Evolutionary conservation across 2,113 vertebrate species (phyloP), one percentile per base, ranked within the genome.

Genomic region (Gambusia holbrooki): DNA sequence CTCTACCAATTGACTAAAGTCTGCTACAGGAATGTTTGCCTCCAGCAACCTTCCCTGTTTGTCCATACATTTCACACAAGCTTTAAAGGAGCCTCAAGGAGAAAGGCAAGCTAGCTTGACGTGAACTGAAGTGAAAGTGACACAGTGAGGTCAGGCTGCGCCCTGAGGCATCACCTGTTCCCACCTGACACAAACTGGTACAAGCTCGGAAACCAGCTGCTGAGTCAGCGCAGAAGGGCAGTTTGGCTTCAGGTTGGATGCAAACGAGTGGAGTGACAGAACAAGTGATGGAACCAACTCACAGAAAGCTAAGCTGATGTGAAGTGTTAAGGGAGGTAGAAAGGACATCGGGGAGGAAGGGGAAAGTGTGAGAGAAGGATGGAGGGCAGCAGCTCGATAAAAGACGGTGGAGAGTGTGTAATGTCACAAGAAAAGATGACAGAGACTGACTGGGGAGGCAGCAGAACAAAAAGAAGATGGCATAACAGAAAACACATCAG

Each of bases 131-230:
- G 73, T 71, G 77, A 88, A 87, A 90, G 76, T 84, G 90, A 90
- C 90, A 89, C 72, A 89, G 90, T 76, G 82, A 89, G 90, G 92
- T 90, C 90, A 89, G 60, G 48, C 25, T 37, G 79, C 69, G 65
- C 79, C 86, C 84, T 29, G 79, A 72, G 35, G 89, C 74, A 29
- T 84, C 87, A 92, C 90, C 90, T 91, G 85, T 84, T 90, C 70
- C 84, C 74, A 84, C 85, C 84, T 82, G 66, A 87, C 86, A 83
- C 71, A 82, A 72, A 85, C 80, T 73, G 63, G 80, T 80, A 45
- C 82, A 35, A 86, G 62, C 78, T 63, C 74, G 5, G 61, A 65
- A 75, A 88, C 72, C 84, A 83, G 84, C 84, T 88, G 90, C 88
- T 83, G 86, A 91, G 74, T 88, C 87, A 86, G 84, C 71, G 15